phyloP scores from a whole-genome alignment of 2,888 invertebrate species.

The Corythucha ciliata region DNA sequence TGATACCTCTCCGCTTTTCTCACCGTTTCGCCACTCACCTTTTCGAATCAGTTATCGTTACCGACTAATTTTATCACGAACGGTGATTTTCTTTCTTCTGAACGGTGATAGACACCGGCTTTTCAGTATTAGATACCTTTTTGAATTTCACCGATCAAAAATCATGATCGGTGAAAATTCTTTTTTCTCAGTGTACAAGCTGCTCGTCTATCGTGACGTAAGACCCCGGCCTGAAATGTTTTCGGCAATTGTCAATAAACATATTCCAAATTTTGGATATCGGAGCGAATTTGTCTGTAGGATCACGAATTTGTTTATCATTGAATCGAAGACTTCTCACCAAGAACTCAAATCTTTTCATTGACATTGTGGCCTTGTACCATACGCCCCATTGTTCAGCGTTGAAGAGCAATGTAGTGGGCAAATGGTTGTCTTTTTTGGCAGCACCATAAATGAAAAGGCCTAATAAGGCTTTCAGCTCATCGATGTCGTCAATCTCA shows the following conservation, averaged over 20 bases:
- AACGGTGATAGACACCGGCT: too few relatives aligned
- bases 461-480: slow-evolving; percentile 18
- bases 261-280: slow-evolving; percentile 31
- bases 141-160: too few relatives aligned
- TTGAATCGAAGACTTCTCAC: slow-evolving; percentile 8
- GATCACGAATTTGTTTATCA: background rate
- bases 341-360: slow-evolving; percentile 6
- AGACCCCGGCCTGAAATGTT: slow-evolving; percentile 30
- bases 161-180: too few relatives aligned
- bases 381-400: background rate
- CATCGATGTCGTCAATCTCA: slow-evolving; percentile 13
- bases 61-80: too few relatives aligned
- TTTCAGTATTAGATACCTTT: too few relatives aligned
- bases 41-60: too few relatives aligned
- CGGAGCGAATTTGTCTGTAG: slow-evolving; percentile 1
- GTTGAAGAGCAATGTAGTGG: background rate
- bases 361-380: slow-evolving; percentile 6
- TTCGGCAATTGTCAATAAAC: slow-evolving; percentile 31
- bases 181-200: too few relatives aligned
- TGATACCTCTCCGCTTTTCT: too few relatives aligned
- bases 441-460: slow-evolving; percentile 12
- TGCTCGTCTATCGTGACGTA: slow-evolving; percentile 36
- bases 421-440: slow-evolving; percentile 6
- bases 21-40: too few relatives aligned
- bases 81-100: too few relatives aligned